Base-by-base conservation (phyloP, 2,113 vertebrate species). In the Heteronetta atricapilla region DNA sequence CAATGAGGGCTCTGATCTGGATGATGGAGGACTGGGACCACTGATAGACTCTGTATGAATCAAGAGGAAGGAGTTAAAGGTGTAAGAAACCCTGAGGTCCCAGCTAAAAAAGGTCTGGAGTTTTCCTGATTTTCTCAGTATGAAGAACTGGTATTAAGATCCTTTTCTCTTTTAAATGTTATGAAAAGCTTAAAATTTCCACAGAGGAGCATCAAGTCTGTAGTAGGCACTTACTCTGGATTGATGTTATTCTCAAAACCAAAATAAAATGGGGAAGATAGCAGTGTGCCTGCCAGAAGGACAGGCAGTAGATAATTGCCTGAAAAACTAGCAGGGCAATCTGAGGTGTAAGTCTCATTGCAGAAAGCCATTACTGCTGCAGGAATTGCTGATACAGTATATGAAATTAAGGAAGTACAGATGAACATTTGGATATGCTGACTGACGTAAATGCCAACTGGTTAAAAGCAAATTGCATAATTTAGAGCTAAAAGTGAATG, bases 361-460 rank as follows among this genome's bases (percentile, higher is more conserved):
- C 82, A 81, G 80, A 90, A 93, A 89, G n/a, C 15, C 60, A 66
- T 92, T 93, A 88, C n/a, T 63, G 60, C 55, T 86, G 68, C 85
- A 93, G 88, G 76, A 95, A 94, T 72, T 81, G 77, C 40, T 96
- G 94, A 81, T 79, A 82, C 4, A 86, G 85, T 78, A 86, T 53
- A 62, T 58, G 80, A 92, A 94, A 93, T 92, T 96, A 88, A 92
- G 73, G 76, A 90, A 94, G 73, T 94, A 75, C 74, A 90, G 86
- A 84, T 69, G 86, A 95, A 88, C 91, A 90, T 93, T 94, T 89
- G 94, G 88, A 72, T 94, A 76, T 73, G 83, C 93, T 96, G 93
- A 93, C 58, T 76, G 90, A 90, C 86, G 66, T 88, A 86, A 94
- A 88, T 86, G 92, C 73, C 66, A 94, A 60, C 29, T 86, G 62